Percentiles rank a stretch among this genome's conserved stretches.
These are phyloP conservation scores for Terebella lapidaria DNA, from an alignment of 2,888 invertebrate species.

Conservation along the genomic window DNA sequence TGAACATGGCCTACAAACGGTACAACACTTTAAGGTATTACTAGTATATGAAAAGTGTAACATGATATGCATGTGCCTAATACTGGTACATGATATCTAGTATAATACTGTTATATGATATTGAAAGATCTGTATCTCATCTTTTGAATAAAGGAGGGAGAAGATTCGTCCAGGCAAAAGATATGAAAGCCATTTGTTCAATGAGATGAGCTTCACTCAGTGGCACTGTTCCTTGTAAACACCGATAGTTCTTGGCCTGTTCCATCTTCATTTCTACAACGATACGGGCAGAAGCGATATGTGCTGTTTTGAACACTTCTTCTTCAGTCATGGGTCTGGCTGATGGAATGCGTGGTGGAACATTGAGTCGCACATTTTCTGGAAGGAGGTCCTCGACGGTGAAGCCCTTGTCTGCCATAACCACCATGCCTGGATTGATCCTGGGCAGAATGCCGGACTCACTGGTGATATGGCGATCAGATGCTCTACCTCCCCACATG, in stretches of 20 bases:
- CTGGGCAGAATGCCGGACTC: conserved; percentile 19
- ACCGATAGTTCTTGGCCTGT: neutral
- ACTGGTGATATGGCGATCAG: conserved; percentile 21
- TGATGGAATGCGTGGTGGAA: conserved; percentile 19
- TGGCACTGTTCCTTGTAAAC: neutral
- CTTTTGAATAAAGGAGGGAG: neutral
- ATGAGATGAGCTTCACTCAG: neutral
- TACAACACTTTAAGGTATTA: too few species aligned
- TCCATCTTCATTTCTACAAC: neutral
- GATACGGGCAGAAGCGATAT: neutral
- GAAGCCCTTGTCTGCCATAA: conserved; percentile 28
- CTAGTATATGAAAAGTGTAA: too few species aligned
- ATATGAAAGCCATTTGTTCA: neutral
- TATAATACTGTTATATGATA: too few species aligned
- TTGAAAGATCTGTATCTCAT: too few species aligned
- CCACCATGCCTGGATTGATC: conserved; percentile 10
- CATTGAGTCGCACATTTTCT: neutral
- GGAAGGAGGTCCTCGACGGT: conserved; percentile 19
- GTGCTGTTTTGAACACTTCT: neutral
- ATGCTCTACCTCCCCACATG: conserved; percentile 20
- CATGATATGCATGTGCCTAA: too few species aligned
- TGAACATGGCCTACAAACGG: too few species aligned
- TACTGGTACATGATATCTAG: too few species aligned
- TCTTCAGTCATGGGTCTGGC: conserved; percentile 6
- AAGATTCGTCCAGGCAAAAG: neutral